phyloP scores from a whole-genome alignment of 2,888 invertebrate species.

The Dryocosmus kuriphilus region DNA sequence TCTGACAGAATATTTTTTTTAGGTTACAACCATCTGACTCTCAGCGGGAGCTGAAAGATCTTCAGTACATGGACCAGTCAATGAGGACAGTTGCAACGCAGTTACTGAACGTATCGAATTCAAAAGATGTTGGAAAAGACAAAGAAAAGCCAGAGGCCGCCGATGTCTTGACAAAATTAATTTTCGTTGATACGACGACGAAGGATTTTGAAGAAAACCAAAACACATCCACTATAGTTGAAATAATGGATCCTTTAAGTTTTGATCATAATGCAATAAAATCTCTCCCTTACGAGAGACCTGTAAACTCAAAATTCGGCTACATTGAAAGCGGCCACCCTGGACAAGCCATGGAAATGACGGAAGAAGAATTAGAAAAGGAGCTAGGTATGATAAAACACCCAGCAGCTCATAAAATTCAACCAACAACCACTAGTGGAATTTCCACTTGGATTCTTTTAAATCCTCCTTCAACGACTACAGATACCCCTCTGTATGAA shows the following conservation, averaged over 20 bases:
- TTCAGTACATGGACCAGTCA: slow-evolving; percentile 73
- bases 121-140: slow-evolving; percentile 49
- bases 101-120: slow-evolving; percentile 69
- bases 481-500: slow-evolving; percentile 46
- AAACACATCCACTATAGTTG: neutral
- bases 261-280: neutral
- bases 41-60: slow-evolving; percentile 66
- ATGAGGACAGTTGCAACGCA: slow-evolving; percentile 75
- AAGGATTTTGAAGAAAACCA: slow-evolving; percentile 3
- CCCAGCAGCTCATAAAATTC: slow-evolving; percentile 68
- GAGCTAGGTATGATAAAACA: slow-evolving; percentile 72
- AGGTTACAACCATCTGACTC: slow-evolving; percentile 72
- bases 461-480: slow-evolving; percentile 79
- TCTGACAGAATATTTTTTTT: slow-evolving; percentile 56
- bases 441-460: slow-evolving; percentile 89
- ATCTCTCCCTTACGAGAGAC: slow-evolving; percentile 65
- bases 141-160: slow-evolving; percentile 45
- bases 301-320: slow-evolving; percentile 73
- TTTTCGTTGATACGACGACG: slow-evolving; percentile 10
- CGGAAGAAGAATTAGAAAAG: slow-evolving; percentile 82
- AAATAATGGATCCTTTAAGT: slow-evolving; percentile 18
- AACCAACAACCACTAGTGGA: slow-evolving; percentile 82
- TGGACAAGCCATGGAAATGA: slow-evolving; percentile 84
- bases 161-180: slow-evolving; percentile 38
- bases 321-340: slow-evolving; percentile 78